Conservation (phyloP, 2,797 vertebrate species). For the Amazona ochrocephala region DNA sequence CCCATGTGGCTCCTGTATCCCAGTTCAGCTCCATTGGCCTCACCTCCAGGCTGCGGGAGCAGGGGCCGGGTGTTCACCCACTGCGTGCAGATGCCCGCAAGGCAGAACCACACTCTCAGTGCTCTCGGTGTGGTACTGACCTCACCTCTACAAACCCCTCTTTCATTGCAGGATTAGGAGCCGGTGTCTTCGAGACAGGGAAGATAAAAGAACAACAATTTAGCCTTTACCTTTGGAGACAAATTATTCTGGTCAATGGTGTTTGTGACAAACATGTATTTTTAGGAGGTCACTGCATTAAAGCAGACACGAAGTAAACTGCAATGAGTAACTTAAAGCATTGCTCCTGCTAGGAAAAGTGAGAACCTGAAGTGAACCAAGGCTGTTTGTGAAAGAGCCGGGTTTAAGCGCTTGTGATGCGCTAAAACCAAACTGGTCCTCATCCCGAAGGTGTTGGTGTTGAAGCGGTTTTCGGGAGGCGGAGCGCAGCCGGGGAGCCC, state of each 20-base stretch:
- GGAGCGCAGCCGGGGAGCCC: background rate
- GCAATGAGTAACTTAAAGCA: background rate
- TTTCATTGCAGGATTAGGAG: background rate
- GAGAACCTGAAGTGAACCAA: background rate
- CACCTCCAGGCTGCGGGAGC: too few species aligned
- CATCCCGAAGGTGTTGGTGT: accelerated
- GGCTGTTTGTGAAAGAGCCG: background rate
- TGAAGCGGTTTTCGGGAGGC: accelerated
- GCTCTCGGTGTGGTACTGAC: background rate
- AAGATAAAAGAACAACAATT: background rate
- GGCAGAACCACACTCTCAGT: background rate
- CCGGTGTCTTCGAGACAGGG: background rate
- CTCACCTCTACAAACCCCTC: background rate
- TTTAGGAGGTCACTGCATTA: background rate
- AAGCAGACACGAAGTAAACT: background rate
- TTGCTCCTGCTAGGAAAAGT: background rate
- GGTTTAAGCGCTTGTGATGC: background rate
- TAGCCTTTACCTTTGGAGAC: background rate
- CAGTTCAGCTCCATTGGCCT: background rate
- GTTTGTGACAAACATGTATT: accelerated
- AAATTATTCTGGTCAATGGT: background rate
- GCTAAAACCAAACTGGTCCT: background rate
- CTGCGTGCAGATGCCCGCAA: background rate
- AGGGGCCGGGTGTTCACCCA: too few species aligned
- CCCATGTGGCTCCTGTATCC: background rate